These are phyloP conservation scores for Volucella inanis DNA, from an alignment of 2,888 invertebrate genomes.

Conservation along the genomic window DNA sequence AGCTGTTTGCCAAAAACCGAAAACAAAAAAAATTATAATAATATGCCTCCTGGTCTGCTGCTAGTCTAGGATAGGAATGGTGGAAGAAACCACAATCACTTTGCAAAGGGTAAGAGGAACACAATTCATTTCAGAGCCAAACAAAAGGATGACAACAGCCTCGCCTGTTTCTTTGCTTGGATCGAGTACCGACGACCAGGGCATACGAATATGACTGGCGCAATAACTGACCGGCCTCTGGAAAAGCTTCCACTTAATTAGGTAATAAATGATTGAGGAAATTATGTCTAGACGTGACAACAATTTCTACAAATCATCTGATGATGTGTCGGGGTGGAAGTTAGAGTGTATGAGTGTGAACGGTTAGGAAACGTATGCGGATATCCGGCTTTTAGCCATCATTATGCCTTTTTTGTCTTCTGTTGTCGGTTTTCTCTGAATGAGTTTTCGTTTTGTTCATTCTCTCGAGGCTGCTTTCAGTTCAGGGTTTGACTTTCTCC, in stretches of 20 bases:
- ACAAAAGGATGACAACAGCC: conserved; percentile 4
- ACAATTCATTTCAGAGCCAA: conserved; percentile 40
- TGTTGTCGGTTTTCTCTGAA: conserved; percentile 43
- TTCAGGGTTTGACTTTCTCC: background rate
- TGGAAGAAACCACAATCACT: background rate
- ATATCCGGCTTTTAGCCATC: conserved; percentile 46
- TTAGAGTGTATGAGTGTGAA: conserved; percentile 13
- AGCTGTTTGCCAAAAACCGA: conserved; percentile 19
- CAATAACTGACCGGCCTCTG: conserved; percentile 24
- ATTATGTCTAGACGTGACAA: conserved; percentile 83
- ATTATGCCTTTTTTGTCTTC: conserved; percentile 38
- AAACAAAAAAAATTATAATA: background rate
- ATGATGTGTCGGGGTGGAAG: conserved; percentile 25
- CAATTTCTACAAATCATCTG: conserved; percentile 79
- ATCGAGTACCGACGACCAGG: conserved; percentile 7
- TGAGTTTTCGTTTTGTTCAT: conserved; percentile 50
- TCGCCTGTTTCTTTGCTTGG: background rate
- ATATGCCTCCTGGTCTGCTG: background rate
- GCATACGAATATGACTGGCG: conserved; percentile 16
- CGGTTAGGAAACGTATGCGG: conserved; percentile 3
- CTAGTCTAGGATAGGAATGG: conserved; percentile 9
- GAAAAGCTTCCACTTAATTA: conserved; percentile 82
- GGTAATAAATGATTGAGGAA: conserved; percentile 83
- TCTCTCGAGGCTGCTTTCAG: too few relatives aligned
- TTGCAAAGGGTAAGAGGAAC: background rate